Base-by-base conservation (phyloP, 2,797 vertebrate species). In the Myotis pilosus region DNA sequence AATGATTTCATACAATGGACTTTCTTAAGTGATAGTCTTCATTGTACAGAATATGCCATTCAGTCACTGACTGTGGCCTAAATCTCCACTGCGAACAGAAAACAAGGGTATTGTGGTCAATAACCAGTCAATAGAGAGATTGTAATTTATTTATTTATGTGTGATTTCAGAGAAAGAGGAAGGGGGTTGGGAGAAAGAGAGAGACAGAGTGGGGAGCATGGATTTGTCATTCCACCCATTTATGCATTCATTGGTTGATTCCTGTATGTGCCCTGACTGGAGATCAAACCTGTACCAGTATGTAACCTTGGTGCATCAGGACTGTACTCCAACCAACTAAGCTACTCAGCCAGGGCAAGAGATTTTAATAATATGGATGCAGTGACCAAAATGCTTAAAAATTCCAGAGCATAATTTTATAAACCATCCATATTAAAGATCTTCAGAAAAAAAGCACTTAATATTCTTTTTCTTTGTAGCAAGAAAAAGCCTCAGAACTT, bases 1-100 rank as follows among this genome's bases (percentile, higher is more conserved):
- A 98, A 97, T 96, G 5, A 78, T 95, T 95, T 89, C 41, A 89
- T 97, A 96, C 94, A 97, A 97, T 94, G 36, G 36, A 91, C 53
- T 97, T 97, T 89, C 53, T 97, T 95, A 95, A 96, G 89, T 92
- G 91, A 76, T 84, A 62, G 89, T 96, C 69, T 95, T 60, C 20
- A 69, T 86, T 95, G 41, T 94, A 22, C 30, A 89, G 38, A 22
- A 90, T 78, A 87, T 91, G 51, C 25, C 57, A 23, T 89, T 76
- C 62, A 88, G 44, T 96, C 95, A 94, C 76, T 95, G 78, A 94
- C 51, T 96, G 17, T 71, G 60, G 95, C 72, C 64, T 85, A 53
- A 96, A 81, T 41, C 28, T 86, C 62, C n/a, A 57, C 17, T 82
- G 30, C 75, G 78, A 97, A 83, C 51, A 96, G 87, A 93, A 89